Base-by-base conservation (phyloP, 2,888 invertebrate species). In the Ischnus inquisitorius region DNA sequence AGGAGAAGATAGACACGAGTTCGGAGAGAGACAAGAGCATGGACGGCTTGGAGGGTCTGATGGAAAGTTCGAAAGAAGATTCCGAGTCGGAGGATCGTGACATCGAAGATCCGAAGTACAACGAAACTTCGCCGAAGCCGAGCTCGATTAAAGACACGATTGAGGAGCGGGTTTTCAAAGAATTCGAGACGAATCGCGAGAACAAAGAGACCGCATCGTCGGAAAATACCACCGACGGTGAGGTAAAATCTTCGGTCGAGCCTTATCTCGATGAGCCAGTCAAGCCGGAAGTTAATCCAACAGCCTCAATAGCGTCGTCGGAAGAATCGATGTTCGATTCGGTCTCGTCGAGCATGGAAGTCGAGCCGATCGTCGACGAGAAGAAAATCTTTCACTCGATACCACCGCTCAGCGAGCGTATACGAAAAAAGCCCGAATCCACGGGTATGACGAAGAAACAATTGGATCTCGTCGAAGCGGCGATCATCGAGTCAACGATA, bases 41-140 rank as follows among this genome's bases (percentile, higher is more conserved):
- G 88, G 93, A 93, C 65, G 93, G 93, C 0, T 92, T 93, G 25
- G 93, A 93, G 77, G 93, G 92, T 1, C 74, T 93, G 3, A 93
- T 93, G 93, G 93, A 93, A 14, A 93, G 93, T 57, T 93, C 93
- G 0, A 93, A 93, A 78, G 93, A 93, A 75, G 93, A 93, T 80
- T 93, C 93, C 0, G 92, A 92, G 3, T 90, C 91, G 0, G 86
- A 85, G 19, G 85, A 86, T 28, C 82, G 64, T 4, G 86, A 85
- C 16, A 75, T 84, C 48, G 85, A 79, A 14, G 85, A 86, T 48
- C 46, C 74, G 8, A 82, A 82, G 41, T 72, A 77, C 51, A 78
- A 72, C 65, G 82, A 81, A 57, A 60, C 72, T 1, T 43, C 78
- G 6, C 68, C 76, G 14, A 81, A 83, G 62, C 57, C 51, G 43